Evolutionary conservation across 2,888 invertebrate species (phyloP).

Genomic region (Diabrotica balteata): DNA sequence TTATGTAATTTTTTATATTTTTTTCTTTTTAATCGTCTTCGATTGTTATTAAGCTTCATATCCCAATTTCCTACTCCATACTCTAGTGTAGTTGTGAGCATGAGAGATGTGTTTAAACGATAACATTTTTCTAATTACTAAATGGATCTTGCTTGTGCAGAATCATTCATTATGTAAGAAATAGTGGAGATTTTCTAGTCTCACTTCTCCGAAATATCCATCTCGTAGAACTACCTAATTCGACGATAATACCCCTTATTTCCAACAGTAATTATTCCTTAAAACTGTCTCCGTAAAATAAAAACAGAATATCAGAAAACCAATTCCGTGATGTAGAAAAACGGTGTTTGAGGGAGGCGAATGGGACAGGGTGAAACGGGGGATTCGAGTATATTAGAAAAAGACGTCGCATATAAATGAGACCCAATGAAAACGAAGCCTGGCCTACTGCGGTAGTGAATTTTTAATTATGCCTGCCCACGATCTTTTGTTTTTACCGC

Average conservation of each 20-base stretch:
- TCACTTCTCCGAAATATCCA: no score
- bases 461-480: constrained; percentile 62
- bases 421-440: constrained; percentile 52
- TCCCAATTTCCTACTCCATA: no score
- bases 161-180: no score
- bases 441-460: constrained; percentile 49
- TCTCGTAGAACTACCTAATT: not conserved
- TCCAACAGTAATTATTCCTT: not conserved
- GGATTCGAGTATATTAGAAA: constrained; percentile 32
- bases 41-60: no score
- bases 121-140: no score
- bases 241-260: not conserved
- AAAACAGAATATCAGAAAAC: constrained; percentile 6
- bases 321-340: constrained; percentile 28
- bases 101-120: no score
- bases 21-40: no score
- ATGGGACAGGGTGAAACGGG: not conserved
- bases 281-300: not conserved
- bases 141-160: no score
- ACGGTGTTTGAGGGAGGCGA: constrained; percentile 12
- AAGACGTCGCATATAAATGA: constrained; percentile 40
- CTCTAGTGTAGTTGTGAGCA: no score
- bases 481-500: constrained; percentile 58
- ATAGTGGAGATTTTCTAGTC: no score
- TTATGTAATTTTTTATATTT: no score